Conservation (phyloP, 2,888 invertebrate genomes). For the Trichogramma dendrolimi region DNA sequence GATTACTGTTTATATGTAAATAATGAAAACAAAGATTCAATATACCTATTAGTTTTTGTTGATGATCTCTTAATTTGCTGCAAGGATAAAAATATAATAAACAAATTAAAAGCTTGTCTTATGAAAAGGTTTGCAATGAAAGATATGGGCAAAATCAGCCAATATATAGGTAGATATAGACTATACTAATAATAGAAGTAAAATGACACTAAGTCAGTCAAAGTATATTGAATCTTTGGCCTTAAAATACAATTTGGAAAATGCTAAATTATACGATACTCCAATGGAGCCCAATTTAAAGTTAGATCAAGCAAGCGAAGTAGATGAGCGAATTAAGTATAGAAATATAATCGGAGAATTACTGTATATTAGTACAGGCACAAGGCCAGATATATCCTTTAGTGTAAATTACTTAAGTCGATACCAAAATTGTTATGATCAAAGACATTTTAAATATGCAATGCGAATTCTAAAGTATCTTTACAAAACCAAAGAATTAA, state of each 20-base stretch:
- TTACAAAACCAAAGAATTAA: conserved; percentile 23
- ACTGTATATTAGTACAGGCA: conserved; percentile 21
- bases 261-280: no score
- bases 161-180: no score
- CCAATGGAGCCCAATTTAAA: no score
- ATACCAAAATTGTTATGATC: conserved; percentile 22
- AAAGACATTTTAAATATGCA: conserved; percentile 24
- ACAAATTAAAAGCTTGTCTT: background rate
- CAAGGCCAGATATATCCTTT: conserved; percentile 20
- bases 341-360: conserved; percentile 27
- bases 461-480: conserved; percentile 27
- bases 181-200: no score
- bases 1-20: conserved; percentile 10
- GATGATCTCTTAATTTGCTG: conserved; percentile 13
- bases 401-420: conserved; percentile 28
- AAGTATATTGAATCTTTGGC: no score
- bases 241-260: no score
- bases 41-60: conserved; percentile 2
- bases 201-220: no score
- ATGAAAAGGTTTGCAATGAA: no score
- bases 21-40: background rate
- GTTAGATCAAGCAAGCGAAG: background rate
- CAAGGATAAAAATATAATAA: conserved; percentile 6
- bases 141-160: no score
- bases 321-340: conserved; percentile 15